These are phyloP conservation scores for Periparus ater DNA, from an alignment of 2,797 vertebrate species.

Conservation along the genomic window DNA sequence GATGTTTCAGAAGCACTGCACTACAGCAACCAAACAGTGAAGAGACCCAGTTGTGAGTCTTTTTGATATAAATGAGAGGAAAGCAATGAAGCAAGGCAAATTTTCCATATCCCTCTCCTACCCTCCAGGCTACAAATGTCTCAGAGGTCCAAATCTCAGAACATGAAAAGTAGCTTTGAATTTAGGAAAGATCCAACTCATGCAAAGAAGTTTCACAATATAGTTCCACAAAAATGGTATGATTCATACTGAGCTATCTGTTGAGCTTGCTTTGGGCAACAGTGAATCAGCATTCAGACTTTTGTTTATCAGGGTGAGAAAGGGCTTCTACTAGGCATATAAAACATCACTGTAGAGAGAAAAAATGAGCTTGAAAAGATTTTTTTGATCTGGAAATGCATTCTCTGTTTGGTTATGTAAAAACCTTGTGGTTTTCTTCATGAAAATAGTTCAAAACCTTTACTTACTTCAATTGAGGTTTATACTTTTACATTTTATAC, in stretches of 20 bases:
- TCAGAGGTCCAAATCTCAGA: not conserved
- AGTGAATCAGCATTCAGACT: not conserved
- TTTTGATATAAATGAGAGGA: slow-evolving; percentile 9
- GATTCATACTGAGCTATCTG: not conserved
- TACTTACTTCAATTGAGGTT: not conserved
- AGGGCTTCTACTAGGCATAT: not conserved
- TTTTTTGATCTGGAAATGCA: not conserved
- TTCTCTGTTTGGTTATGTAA: not conserved
- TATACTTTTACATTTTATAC: not conserved
- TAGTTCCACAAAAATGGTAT: not conserved
- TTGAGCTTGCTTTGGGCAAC: not conserved
- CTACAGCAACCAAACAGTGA: not conserved
- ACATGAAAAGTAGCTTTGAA: slow-evolving; percentile 8
- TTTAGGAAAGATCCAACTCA: not conserved
- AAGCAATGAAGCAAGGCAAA: slow-evolving; percentile 6
- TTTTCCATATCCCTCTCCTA: not conserved
- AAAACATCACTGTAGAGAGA: not conserved
- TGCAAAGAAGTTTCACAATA: not conserved
- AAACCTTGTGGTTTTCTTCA: not conserved
- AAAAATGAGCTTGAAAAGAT: not conserved
- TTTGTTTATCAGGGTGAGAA: not conserved
- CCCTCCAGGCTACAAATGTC: not conserved
- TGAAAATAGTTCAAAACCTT: not conserved
- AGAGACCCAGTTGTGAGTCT: not conserved
- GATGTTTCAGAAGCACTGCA: not conserved